These are phyloP conservation scores for Malurus cyaneus DNA, from an alignment of 2,113 vertebrate genomes.

Conservation along the genomic window DNA sequence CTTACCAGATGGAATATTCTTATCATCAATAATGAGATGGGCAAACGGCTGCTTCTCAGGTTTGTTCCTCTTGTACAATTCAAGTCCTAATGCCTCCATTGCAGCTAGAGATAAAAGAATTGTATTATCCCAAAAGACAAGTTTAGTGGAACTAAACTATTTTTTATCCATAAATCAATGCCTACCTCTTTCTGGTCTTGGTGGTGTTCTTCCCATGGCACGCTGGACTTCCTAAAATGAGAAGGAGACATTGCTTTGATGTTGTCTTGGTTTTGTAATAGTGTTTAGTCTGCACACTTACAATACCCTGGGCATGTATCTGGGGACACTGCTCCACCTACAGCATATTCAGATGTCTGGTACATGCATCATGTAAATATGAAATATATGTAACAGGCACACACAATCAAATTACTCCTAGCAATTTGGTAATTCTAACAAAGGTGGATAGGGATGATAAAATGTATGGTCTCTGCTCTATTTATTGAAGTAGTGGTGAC, in stretches of 20 bases:
- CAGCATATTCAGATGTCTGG: neutral
- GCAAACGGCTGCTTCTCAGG: constrained; percentile 73
- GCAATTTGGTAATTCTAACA: neutral
- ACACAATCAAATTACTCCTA: neutral
- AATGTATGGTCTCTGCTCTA: neutral
- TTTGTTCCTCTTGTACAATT: constrained; percentile 64
- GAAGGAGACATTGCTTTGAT: constrained; percentile 1
- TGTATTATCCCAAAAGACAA: neutral
- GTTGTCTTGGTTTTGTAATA: neutral
- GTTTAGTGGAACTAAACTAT: neutral
- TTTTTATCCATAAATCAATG: neutral
- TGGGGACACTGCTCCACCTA: neutral
- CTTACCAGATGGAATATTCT: constrained; percentile 75
- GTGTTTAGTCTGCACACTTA: neutral
- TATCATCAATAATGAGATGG: constrained; percentile 80
- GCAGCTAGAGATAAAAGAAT: constrained; percentile 64
- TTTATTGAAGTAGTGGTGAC: neutral
- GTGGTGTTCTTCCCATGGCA: constrained; percentile 50
- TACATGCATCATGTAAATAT: neutral
- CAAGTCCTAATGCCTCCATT: constrained; percentile 65
- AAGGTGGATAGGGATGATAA: neutral
- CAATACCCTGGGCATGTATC: neutral
- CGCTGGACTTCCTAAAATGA: constrained; percentile 75
- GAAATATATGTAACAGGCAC: neutral
- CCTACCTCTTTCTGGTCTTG: constrained; percentile 74